Base-by-base conservation (phyloP, 2,888 invertebrate species). In the Auanema sp. region DNA sequence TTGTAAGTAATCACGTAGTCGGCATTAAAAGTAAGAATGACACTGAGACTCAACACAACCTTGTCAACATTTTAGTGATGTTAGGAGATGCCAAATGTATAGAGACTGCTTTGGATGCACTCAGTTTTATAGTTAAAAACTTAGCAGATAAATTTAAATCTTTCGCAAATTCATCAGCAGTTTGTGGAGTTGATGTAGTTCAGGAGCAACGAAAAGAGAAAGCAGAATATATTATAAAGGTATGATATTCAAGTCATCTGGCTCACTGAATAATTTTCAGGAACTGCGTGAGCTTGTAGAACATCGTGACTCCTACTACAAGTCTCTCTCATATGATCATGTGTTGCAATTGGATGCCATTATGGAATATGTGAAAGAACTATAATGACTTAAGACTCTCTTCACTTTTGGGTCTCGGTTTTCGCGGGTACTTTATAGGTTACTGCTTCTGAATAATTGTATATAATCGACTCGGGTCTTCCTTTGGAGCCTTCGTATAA, bases 201-300 rank as follows among this genome's bases (percentile, higher is more conserved):
- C 69, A 68, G 4, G 72, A 72, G 49, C 69, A 72, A 47, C 21
- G 72, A 12, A 40, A 63, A 12, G 68, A 66, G n/a, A 69, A 70
- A 53, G 66, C 69, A 8, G 56, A 60, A n/a, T n/a, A 51, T 24
- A 68, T 69, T 60, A 47, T 72, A 10, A 58, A 72, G 56, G 71
- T 71, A 24, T 10, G 10, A 10, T 47, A 18, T 47, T 47, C 47
- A 43, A 43, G 43, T 47, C 5, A 5, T 5, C 10, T 47, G 21
- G 3, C 16, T 10, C 3, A 47, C 21, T 47, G 4, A 21, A 47
- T 18, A 47, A 5, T 47, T 43, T 60, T 16, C 52, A 60, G 60
- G 4, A 21, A 1, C 25, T 60, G 23, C 53, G 54, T 12, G 16
- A 60, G 24, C 44, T 60, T 5, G 54, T 53, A 8, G 60, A 54